These are phyloP conservation scores for Phalacrocorax aristotelis DNA, from an alignment of 2,113 vertebrate species.

Conservation along the genomic window DNA sequence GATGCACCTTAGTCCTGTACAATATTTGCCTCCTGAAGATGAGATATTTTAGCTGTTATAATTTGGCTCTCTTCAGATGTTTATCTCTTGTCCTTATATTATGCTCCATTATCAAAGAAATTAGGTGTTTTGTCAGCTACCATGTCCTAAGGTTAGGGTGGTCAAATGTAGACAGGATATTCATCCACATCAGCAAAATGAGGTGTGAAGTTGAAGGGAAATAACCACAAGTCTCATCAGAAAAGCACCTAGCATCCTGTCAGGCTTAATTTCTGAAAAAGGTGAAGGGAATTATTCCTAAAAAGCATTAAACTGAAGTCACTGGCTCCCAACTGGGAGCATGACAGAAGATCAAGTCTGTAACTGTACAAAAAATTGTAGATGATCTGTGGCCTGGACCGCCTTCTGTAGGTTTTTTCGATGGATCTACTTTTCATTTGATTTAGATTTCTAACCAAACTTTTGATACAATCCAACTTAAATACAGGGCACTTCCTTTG, in stretches of 20 bases:
- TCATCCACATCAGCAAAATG: constrained; percentile 48
- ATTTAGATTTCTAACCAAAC: neutral
- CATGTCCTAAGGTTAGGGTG: constrained; percentile 21
- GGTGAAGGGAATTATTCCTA: neutral
- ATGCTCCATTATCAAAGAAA: constrained; percentile 30
- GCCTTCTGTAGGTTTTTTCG: neutral
- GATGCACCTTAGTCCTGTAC: neutral
- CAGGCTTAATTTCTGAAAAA: neutral
- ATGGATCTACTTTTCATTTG: neutral
- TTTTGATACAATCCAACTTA: neutral
- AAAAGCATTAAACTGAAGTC: neutral
- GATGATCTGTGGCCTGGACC: neutral
- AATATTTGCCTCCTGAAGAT: neutral
- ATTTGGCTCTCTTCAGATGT: neutral
- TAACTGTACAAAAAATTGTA: neutral
- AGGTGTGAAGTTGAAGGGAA: constrained; percentile 25
- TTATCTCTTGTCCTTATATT: constrained; percentile 44
- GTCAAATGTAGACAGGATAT: constrained; percentile 40
- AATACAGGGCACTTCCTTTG: neutral
- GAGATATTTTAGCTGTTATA: neutral
- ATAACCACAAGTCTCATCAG: neutral
- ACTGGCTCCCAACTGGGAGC: neutral
- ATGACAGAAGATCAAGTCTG: neutral
- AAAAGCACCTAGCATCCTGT: neutral
- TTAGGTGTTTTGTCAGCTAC: constrained; percentile 26